phyloP scores from a whole-genome alignment of 2,888 invertebrate species.

The Chaetoderma sp. region DNA sequence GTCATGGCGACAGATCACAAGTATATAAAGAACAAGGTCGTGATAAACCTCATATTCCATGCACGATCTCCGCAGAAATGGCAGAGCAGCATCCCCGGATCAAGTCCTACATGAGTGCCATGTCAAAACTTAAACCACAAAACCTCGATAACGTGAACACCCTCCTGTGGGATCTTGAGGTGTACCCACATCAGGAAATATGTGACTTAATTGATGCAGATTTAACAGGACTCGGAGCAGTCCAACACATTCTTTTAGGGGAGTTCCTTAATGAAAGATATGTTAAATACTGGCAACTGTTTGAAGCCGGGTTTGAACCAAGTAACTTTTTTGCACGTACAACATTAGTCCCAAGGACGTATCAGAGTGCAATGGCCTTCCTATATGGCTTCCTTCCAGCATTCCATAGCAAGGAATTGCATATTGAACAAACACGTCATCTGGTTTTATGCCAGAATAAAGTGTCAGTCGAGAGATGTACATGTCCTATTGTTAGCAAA shows the following conservation, averaged over 20 bases:
- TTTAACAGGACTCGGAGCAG: conserved; percentile 83
- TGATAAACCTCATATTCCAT: conserved; percentile 77
- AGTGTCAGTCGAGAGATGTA: conserved; percentile 83
- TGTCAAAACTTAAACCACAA: conserved; percentile 39
- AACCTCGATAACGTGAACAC: too few relatives aligned
- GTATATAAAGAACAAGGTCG: conserved; percentile 85
- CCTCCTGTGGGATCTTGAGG: too few relatives aligned
- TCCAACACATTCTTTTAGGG: conserved; percentile 86
- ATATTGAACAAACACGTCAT: conserved; percentile 69
- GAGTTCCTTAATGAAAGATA: conserved; percentile 73
- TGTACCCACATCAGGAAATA: conserved; percentile 49
- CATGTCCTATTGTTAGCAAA: conserved; percentile 79
- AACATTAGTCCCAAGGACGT: conserved; percentile 88
- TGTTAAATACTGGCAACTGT: conserved; percentile 54
- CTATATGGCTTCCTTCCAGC: conserved; percentile 79
- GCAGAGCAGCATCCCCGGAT: conserved; percentile 6
- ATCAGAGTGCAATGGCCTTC: conserved; percentile 88
- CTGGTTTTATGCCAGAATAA: conserved; percentile 74
- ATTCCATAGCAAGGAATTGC: conserved; percentile 77
- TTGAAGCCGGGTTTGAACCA: conserved; percentile 56
- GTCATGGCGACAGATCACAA: conserved; percentile 92
- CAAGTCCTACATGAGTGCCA: conserved; percentile 3
- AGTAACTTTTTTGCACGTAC: conserved; percentile 77
- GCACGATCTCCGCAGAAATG: conserved; percentile 72
- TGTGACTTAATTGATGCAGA: conserved; percentile 91